Conservation (phyloP, 2,888 invertebrate species). For the Orthosia gracilis region DNA sequence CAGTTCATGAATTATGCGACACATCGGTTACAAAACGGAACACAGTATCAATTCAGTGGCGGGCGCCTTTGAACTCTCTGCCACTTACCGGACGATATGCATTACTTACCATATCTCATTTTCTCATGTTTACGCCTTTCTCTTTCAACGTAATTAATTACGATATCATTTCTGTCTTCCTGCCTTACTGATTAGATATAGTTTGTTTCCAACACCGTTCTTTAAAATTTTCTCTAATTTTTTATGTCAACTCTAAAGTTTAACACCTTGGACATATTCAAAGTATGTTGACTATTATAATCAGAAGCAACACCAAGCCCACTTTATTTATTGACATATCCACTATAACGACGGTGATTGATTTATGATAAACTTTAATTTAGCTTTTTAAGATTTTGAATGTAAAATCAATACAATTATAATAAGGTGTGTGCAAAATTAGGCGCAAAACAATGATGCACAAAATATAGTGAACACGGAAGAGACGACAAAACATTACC, state of each 20-base stretch:
- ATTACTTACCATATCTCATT: constrained; percentile 61
- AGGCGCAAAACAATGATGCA: constrained; percentile 74
- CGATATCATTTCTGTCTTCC: background rate
- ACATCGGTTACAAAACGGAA: constrained; percentile 85
- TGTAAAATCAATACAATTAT: constrained; percentile 44
- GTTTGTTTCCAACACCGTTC: constrained; percentile 8
- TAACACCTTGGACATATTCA: constrained; percentile 12
- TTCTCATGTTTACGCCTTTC: constrained; percentile 61
- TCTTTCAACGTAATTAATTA: constrained; percentile 36
- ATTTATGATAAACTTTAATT: constrained; percentile 58
- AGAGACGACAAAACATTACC: constrained; percentile 81
- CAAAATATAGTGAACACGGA: constrained; percentile 78
- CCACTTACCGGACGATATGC: constrained; percentile 69
- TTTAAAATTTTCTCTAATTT: background rate
- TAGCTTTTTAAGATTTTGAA: constrained; percentile 32
- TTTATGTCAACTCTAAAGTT: constrained; percentile 2
- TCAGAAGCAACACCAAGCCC: constrained; percentile 44
- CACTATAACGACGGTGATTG: constrained; percentile 45
- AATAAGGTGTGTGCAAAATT: constrained; percentile 68
- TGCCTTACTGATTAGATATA: constrained; percentile 28
- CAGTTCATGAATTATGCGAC: constrained; percentile 81
- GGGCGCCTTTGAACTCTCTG: constrained; percentile 76
- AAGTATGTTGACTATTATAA: constrained; percentile 35
- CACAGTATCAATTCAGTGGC: constrained; percentile 80
- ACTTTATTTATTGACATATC: constrained; percentile 38